These are phyloP conservation scores for Acrocyrtus sp. DNA, from an alignment of 2,888 invertebrate species.

Conservation along the genomic window DNA sequence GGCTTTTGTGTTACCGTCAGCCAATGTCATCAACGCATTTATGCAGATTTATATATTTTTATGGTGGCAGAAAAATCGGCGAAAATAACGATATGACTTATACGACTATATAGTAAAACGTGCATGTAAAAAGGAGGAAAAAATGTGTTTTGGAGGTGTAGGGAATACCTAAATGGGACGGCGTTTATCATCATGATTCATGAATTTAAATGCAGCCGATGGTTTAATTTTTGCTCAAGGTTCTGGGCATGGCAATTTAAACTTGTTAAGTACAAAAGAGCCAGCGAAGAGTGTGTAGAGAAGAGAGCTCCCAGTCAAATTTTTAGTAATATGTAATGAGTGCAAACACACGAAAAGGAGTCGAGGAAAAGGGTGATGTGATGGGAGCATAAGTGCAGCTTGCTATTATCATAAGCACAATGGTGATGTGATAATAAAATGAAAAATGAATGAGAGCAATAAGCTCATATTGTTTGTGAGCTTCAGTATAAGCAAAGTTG, in stretches of 20 bases:
- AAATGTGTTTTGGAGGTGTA: background rate
- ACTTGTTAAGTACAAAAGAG: too few species aligned
- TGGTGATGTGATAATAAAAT: background rate
- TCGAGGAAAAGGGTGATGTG: too few species aligned
- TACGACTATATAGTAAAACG: background rate
- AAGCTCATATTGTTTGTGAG: too few species aligned
- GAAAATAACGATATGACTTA: background rate
- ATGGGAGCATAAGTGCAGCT: constrained; percentile 7
- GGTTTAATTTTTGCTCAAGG: constrained; percentile 45
- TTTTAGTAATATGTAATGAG: constrained; percentile 1
- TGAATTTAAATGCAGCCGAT: constrained; percentile 31
- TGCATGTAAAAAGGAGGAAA: background rate
- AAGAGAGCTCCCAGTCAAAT: constrained; percentile 15
- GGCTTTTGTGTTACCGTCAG: background rate
- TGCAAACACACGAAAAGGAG: constrained; percentile 4
- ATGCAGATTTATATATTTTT: background rate
- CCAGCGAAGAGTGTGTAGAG: too few species aligned
- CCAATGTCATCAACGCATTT: background rate
- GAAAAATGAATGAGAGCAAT: constrained; percentile 18
- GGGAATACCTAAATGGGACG: background rate
- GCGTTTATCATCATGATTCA: background rate
- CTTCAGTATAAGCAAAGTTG: too few species aligned
- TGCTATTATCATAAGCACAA: constrained; percentile 1
- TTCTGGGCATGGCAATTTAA: constrained; percentile 19
- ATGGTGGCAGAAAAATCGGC: background rate